Evolutionary conservation across 2,888 invertebrate species (phyloP).

Genomic region (Leucoma salicis): DNA sequence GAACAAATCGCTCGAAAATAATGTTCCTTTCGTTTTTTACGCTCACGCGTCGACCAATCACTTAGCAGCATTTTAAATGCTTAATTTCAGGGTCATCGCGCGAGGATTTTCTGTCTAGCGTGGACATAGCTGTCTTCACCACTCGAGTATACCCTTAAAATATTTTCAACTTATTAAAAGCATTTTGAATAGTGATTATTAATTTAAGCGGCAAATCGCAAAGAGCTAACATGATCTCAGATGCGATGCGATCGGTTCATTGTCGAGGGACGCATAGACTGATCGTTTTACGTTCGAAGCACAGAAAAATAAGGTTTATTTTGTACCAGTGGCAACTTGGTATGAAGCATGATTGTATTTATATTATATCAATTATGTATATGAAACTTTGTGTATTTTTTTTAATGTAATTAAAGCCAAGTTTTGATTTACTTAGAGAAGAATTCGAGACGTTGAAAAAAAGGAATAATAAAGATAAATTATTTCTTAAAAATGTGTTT

Average conservation of each 20-base stretch:
- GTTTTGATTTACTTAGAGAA: constrained; percentile 80
- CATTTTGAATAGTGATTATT: too few relatives aligned
- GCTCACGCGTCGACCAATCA: too few relatives aligned
- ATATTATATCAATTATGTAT: constrained; percentile 66
- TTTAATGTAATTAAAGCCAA: constrained; percentile 80
- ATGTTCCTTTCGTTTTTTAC: too few relatives aligned
- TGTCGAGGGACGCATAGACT: constrained; percentile 53
- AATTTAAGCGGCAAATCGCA: background rate
- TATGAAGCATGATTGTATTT: constrained; percentile 57
- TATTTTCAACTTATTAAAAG: too few relatives aligned
- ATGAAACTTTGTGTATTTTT: constrained; percentile 73
- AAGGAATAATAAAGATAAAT: constrained; percentile 79
- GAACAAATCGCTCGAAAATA: too few relatives aligned
- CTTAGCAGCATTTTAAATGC: too few relatives aligned
- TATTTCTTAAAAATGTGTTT: constrained; percentile 77
- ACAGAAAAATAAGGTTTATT: constrained; percentile 39
- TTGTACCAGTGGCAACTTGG: constrained; percentile 54
- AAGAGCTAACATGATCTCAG: constrained; percentile 59
- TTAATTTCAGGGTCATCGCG: too few relatives aligned
- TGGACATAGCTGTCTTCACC: too few relatives aligned
- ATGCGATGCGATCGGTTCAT: constrained; percentile 43
- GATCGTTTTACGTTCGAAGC: constrained; percentile 41
- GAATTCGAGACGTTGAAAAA: constrained; percentile 74
- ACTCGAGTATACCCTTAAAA: too few relatives aligned
- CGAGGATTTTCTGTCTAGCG: too few relatives aligned